Evolutionary conservation across 1,140 invertebrate genomes (phyloP).

Genomic region (Philopotamus ludificatus): DNA sequence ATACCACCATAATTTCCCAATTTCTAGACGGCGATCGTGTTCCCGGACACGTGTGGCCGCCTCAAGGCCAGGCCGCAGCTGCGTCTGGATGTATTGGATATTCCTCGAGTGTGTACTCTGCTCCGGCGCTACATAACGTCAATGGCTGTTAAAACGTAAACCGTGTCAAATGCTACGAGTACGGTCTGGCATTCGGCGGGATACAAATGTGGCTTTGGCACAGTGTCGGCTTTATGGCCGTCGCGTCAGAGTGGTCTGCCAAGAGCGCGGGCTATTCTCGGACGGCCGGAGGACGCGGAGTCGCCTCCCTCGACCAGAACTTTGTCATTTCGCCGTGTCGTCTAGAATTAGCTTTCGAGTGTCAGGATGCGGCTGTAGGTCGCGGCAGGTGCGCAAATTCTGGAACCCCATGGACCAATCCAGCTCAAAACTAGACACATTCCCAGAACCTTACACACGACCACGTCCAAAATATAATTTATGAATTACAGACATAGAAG

Average conservation of each 20-base stretch:
- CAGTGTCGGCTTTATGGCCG: slow-evolving; percentile 27
- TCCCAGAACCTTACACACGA: no score
- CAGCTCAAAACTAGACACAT: no score
- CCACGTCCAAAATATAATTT: no score
- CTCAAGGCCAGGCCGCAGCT: no score
- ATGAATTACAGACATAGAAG: no score
- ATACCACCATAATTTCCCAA: no score
- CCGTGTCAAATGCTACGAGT: slow-evolving; percentile 5
- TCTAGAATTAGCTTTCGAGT: slow-evolving; percentile 22
- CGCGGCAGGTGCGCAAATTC: not conserved
- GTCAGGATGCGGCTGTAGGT: not conserved
- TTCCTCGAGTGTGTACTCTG: no score
- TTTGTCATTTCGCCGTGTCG: slow-evolving; percentile 19
- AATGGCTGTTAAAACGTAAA: slow-evolving; percentile 11
- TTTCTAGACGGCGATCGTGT: no score
- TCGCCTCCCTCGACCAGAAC: slow-evolving; percentile 11
- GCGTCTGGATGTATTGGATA: no score
- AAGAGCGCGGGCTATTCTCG: slow-evolving; percentile 30
- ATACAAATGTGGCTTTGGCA: slow-evolving; percentile 29
- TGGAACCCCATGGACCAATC: not conserved
- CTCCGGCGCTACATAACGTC: no score
- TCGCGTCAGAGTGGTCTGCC: slow-evolving; percentile 20
- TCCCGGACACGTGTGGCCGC: no score
- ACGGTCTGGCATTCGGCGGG: slow-evolving; percentile 27
- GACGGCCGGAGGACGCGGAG: slow-evolving; percentile 21